These are phyloP conservation scores for Patiria miniata DNA, from an alignment of 35 echinoderm and acorn worm species.

Conservation along the genomic window DNA sequence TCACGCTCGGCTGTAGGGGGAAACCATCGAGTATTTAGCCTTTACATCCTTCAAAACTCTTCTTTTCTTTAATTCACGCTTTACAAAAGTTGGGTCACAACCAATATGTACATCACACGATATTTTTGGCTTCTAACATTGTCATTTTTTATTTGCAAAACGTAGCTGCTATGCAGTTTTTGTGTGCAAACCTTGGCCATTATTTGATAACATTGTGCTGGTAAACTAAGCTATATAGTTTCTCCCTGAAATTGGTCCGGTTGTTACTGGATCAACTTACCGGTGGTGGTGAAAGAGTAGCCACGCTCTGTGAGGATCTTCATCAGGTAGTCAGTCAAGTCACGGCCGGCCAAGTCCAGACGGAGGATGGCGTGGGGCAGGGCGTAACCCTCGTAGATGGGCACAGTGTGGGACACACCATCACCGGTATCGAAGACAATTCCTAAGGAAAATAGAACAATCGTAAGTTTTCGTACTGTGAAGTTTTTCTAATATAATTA, in stretches of 20 bases:
- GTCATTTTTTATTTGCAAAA: background rate
- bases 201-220: background rate
- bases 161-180: background rate
- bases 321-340: slow-evolving; percentile 99
- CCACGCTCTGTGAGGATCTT: slow-evolving; percentile 99
- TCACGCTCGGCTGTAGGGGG: slow-evolving; percentile 85
- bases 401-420: slow-evolving; percentile 96
- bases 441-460: slow-evolving; percentile 62
- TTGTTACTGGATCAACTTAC: slow-evolving; percentile 40
- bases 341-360: slow-evolving; percentile 99
- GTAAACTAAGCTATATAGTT: too few species aligned
- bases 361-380: slow-evolving; percentile 96
- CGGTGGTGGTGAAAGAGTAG: slow-evolving; percentile 99
- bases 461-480: too few species aligned
- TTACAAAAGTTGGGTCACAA: too few species aligned
- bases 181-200: background rate
- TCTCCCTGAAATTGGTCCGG: too few species aligned
- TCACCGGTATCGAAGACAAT: slow-evolving; percentile 95
- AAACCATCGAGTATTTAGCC: background rate
- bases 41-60: too few species aligned
- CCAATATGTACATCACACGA: too few species aligned
- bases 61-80: too few species aligned
- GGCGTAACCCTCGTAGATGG: slow-evolving; percentile 99
- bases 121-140: too few species aligned
- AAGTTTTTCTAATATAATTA: too few species aligned